Evolutionary conservation across 2,888 invertebrate genomes (phyloP).

Genomic region (Blastobasis lacticolella): DNA sequence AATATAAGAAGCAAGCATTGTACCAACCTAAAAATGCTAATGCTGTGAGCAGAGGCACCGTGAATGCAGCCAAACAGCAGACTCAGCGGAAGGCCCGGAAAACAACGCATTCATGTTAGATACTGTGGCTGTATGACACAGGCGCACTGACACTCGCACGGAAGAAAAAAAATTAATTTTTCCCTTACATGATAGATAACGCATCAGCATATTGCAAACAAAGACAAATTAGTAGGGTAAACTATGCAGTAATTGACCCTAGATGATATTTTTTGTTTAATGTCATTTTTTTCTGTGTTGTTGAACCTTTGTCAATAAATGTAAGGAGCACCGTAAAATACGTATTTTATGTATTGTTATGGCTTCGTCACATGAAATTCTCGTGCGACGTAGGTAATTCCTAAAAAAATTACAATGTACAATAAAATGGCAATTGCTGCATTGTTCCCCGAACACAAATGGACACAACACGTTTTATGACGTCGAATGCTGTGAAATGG

Average conservation of each 20-base stretch:
- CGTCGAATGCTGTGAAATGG: slow-evolving; percentile 15
- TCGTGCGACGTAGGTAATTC: slow-evolving; percentile 6
- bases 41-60: slow-evolving; percentile 70
- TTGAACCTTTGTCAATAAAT: neutral
- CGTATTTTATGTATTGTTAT: slow-evolving; percentile 9
- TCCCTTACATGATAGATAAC: too few relatives aligned
- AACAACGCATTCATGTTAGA: slow-evolving; percentile 59
- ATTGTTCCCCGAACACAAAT: slow-evolving; percentile 42
- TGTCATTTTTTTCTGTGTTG: too few relatives aligned
- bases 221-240: slow-evolving; percentile 12
- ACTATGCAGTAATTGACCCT: slow-evolving; percentile 2
- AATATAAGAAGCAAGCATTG: slow-evolving; percentile 43
- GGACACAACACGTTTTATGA: slow-evolving; percentile 17
- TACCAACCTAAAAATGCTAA: slow-evolving; percentile 71
- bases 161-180: too few relatives aligned
- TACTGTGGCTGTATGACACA: slow-evolving; percentile 25
- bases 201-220: slow-evolving; percentile 8
- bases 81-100: slow-evolving; percentile 58
- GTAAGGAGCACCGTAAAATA: neutral
- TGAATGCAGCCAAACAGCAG: slow-evolving; percentile 50
- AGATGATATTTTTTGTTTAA: too few relatives aligned
- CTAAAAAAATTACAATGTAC: slow-evolving; percentile 23
- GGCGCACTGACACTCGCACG: slow-evolving; percentile 7
- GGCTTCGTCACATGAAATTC: slow-evolving; percentile 12
- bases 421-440: slow-evolving; percentile 44